Conservation (phyloP, 2,113 vertebrate species). For the Leptobrachium ailaonicum region DNA sequence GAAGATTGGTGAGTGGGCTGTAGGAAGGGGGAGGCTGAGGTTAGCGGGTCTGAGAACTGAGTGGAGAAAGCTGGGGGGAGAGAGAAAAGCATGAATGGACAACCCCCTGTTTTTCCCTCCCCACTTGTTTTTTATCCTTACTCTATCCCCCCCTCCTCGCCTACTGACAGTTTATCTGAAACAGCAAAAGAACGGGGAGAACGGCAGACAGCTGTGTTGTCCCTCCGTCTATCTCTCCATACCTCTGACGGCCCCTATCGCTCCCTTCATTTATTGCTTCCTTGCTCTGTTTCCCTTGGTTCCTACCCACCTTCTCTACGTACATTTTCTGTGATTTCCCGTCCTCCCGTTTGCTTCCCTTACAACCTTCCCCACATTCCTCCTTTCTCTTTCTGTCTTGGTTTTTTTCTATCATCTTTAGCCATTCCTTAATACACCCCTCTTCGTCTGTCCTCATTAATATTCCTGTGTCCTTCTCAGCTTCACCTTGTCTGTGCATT, state of each 20-base stretch:
- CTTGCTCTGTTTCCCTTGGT: background rate
- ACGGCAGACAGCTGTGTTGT: constrained; percentile 47
- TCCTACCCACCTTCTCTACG: background rate
- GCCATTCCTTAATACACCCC: background rate
- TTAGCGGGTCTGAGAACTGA: constrained; percentile 31
- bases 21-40: constrained; percentile 3
- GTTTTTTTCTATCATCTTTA: constrained; percentile 10
- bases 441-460: constrained; percentile 5
- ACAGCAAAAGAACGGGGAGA: constrained; percentile 51
- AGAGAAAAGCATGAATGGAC: constrained; percentile 38
- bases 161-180: constrained; percentile 46
- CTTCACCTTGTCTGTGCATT: constrained; percentile 10
- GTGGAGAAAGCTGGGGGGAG: constrained; percentile 29
- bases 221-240: constrained; percentile 22
- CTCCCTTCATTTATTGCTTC: background rate
- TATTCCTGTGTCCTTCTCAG: background rate
- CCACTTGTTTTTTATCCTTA: constrained; percentile 18
- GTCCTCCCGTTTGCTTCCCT: background rate
- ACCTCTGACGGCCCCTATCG: background rate
- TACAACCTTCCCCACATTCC: constrained; percentile 7
- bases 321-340: background rate
- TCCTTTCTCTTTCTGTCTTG: background rate
- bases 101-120: background rate
- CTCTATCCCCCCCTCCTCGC: constrained; percentile 23
- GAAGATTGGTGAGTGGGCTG: constrained; percentile 30